Conservation (phyloP, 2,797 vertebrate species). For the Lagodon rhomboides region DNA sequence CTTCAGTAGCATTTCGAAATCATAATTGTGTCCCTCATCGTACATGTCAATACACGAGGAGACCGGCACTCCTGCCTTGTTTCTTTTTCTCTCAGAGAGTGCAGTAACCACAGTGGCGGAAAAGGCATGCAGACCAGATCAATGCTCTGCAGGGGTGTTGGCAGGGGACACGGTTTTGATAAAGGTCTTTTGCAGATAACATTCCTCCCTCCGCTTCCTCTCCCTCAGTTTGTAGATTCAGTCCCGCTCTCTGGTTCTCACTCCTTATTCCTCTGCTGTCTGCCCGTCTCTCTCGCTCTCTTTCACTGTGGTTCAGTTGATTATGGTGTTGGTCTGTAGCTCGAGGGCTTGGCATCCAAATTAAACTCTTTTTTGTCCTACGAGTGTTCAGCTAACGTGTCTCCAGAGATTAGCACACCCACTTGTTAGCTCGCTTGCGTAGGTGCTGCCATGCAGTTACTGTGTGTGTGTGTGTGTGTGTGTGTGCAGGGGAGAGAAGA, state of each 20-base stretch:
- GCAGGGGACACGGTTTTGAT: slow-evolving; percentile 61
- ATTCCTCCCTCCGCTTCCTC: slow-evolving; percentile 63
- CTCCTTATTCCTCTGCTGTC: slow-evolving; percentile 47
- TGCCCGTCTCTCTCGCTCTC: slow-evolving; percentile 36
- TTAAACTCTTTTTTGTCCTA: slow-evolving; percentile 77
- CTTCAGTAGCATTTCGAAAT: slow-evolving; percentile 4
- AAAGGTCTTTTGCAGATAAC: slow-evolving; percentile 64
- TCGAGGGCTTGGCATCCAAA: slow-evolving; percentile 81
- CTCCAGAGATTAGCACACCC: slow-evolving; percentile 73
- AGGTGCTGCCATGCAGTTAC: slow-evolving; percentile 40
- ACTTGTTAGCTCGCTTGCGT: slow-evolving; percentile 61
- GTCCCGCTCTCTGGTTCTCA: slow-evolving; percentile 40
- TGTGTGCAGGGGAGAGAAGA: slow-evolving; percentile 10
- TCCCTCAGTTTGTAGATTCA: slow-evolving; percentile 41
- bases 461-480: not conserved
- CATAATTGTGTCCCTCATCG: slow-evolving; percentile 6
- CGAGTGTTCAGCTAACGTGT: slow-evolving; percentile 65
- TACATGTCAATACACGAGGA: not conserved
- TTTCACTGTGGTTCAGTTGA: slow-evolving; percentile 78
- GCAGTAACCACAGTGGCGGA: slow-evolving; percentile 27
- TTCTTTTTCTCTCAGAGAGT: slow-evolving; percentile 11
- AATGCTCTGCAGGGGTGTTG: slow-evolving; percentile 57
- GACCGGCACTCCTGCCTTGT: not conserved
- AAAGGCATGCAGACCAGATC: slow-evolving; percentile 48
- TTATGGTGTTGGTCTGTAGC: slow-evolving; percentile 82